These are phyloP conservation scores for Diadegma fenestrale DNA, from an alignment of 2,888 invertebrate genomes.

Conservation along the genomic window DNA sequence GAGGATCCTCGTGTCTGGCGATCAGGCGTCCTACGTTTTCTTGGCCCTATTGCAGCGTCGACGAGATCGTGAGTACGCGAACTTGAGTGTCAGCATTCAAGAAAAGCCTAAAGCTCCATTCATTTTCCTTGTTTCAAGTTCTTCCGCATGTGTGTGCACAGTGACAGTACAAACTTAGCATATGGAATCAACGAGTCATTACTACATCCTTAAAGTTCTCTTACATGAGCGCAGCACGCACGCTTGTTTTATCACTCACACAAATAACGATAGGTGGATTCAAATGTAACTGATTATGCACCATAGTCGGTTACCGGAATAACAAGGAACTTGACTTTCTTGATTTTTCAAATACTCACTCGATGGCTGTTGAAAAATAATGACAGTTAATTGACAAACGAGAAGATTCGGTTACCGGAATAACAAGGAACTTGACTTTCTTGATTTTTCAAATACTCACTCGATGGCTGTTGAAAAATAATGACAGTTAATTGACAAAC, in stretches of 20 bases:
- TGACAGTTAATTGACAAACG: not conserved
- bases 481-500: not conserved
- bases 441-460: not conserved
- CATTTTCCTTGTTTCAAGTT: constrained; percentile 39
- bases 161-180: constrained; percentile 65
- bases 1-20: constrained; percentile 41
- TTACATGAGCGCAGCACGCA: constrained; percentile 24
- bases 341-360: not conserved
- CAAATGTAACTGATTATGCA: not conserved
- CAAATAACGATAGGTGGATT: not conserved
- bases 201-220: constrained; percentile 31
- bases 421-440: not conserved
- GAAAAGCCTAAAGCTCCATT: constrained; percentile 39
- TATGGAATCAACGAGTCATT: constrained; percentile 63
- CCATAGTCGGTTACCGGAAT: not conserved
- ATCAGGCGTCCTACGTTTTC: constrained; percentile 28
- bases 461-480: not conserved
- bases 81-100: constrained; percentile 61
- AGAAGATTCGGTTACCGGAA: too few relatives aligned
- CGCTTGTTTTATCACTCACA: not conserved
- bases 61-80: constrained; percentile 24
- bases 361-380: not conserved
- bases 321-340: not conserved
- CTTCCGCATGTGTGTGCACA: constrained; percentile 40
- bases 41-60: constrained; percentile 37